A percentile compares a stretch with the other conserved stretches of the same genome.
These are phyloP conservation scores for Margarornis squamiger DNA, from an alignment of 2,797 vertebrate genomes.

Conservation along the genomic window DNA sequence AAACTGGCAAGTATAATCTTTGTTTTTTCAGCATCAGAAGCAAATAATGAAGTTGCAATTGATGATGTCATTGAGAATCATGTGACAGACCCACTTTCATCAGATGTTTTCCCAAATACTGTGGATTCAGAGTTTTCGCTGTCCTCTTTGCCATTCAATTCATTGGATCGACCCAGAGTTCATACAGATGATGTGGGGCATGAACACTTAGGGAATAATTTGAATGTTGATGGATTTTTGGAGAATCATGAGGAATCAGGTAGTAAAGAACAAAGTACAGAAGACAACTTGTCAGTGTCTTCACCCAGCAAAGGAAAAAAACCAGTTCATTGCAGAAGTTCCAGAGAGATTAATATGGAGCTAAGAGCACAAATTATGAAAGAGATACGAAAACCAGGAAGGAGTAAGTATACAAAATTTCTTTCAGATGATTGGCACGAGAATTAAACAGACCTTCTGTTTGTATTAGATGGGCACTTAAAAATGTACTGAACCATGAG, in stretches of 20 bases:
- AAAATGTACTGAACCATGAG: background rate
- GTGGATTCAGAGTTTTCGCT: conserved; percentile 71
- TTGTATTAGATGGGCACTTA: background rate
- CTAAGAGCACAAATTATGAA: conserved; percentile 89
- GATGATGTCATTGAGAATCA: conserved; percentile 84
- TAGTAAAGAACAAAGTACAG: conserved; percentile 69
- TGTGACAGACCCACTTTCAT: conserved; percentile 77
- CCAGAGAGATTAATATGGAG: conserved; percentile 88
- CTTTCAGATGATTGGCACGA: background rate
- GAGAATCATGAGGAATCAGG: conserved; percentile 73
- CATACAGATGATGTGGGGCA: conserved; percentile 74
- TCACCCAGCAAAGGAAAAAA: conserved; percentile 84
- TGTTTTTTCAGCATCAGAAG: conserved; percentile 74
- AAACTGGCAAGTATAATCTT: background rate
- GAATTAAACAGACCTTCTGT: background rate
- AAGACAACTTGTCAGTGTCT: conserved; percentile 73
- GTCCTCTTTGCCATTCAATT: conserved; percentile 63
- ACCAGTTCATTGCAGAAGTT: conserved; percentile 81
- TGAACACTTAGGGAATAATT: conserved; percentile 71
- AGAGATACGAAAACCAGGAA: conserved; percentile 94
- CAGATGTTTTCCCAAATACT: conserved; percentile 69
- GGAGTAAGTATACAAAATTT: conserved; percentile 82
- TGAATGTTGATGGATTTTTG: conserved; percentile 71
- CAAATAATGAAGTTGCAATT: conserved; percentile 64
- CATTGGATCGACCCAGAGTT: conserved; percentile 69